A percentile compares a stretch with the other conserved stretches of the same genome.
Evolutionary conservation across 1,140 invertebrate species (phyloP).

Genomic region (Aphis gossypii): DNA sequence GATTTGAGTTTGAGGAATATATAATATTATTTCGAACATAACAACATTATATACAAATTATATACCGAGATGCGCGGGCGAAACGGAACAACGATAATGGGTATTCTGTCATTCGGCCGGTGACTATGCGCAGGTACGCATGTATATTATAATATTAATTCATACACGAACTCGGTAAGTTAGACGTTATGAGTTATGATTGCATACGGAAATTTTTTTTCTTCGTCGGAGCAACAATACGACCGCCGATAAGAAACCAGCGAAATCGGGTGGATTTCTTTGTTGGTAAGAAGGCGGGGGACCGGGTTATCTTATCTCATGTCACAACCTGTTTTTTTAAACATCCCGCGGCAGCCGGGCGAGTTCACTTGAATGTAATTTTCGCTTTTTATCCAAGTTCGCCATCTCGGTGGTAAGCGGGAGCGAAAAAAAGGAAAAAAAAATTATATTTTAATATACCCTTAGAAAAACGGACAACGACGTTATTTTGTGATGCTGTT

Average conservation of each 20-base stretch:
- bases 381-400: neutral
- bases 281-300: too few relatives aligned
- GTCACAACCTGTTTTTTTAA: constrained; percentile 27
- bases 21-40: neutral
- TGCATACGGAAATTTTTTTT: neutral
- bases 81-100: neutral
- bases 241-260: neutral
- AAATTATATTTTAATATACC: constrained; percentile 21
- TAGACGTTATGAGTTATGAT: neutral
- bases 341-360: neutral
- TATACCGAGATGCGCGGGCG: neutral
- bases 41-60: neutral
- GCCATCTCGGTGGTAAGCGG: neutral
- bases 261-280: neutral
- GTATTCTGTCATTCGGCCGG: neutral
- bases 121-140: neutral
- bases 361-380: neutral
- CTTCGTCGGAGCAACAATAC: neutral
- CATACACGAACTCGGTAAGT: neutral
- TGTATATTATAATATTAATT: neutral
- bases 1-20: neutral
- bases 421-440: neutral
- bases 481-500: neutral
- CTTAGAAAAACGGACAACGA: neutral
- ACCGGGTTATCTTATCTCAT: neutral